Evolutionary conservation across 1,140 invertebrate genomes (phyloP), one percentile per base, ranked within the genome.

Genomic region (Musca vetustissima): DNA sequence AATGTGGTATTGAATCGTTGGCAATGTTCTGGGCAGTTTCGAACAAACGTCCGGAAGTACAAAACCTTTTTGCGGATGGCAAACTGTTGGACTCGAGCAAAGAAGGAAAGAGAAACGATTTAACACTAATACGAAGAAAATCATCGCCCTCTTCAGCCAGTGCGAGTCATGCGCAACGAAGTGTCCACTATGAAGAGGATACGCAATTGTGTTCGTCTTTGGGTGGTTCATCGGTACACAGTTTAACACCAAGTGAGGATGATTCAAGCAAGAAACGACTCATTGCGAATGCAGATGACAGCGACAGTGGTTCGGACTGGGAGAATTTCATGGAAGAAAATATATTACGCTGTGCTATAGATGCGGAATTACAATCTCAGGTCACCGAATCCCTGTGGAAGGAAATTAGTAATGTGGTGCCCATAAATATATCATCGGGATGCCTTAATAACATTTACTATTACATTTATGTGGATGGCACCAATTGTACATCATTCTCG

Each of bases 361-460:
- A 85, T 47, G 85, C 84, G 50, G 85, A 88, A 73, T 89, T 91
- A 70, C 83, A 92, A 73, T 87, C 88, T 1, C 90, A 91, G 72
- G 87, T 92, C 68, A 86, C 89, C 17, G 89, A 91, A 72, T 89
- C 88, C 68, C 83, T 92, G 67, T 83, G 92, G 69, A 88, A 88
- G 71, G 90, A 92, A 80, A 88, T 90, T 21, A 88, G 89, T 73
- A 88, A 90, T 72, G 86, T 89, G 52, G 76, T 86, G 64, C 88
- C 89, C 0, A 84, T 86, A 50, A 85, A 87, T 75, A 84, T 80
- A 52, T 81, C 81, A 11, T 72, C 76, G 8, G 79, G 79, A 7
- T 81, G 78, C 76, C 81, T 76, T 64, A 77, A 82, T 13, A 72
- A 68, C 4, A 69, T 80, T 36, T 73, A 73, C 36, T 73, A 80